Conservation (phyloP, 2,797 vertebrate species). For the Phrynocephalus guinanensis region DNA sequence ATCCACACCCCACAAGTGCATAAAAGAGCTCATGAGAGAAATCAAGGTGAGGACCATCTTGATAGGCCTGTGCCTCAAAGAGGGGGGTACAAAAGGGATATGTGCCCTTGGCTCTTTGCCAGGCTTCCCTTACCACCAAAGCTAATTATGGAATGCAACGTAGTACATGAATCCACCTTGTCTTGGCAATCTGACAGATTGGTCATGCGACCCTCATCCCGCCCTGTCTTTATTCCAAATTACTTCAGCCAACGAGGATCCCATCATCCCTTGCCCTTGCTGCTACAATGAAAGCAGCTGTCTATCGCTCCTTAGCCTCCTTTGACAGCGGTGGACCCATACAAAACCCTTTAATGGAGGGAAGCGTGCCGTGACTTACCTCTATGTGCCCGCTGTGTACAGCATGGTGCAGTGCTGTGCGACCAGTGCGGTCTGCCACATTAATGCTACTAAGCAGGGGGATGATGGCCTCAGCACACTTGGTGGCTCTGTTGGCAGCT, state of each 20-base stretch:
- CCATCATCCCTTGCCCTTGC: no score
- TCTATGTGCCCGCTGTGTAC: constrained; percentile 93
- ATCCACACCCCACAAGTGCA: neutral
- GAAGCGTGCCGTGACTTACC: constrained; percentile 72
- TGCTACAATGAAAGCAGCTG: neutral
- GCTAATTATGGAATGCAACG: neutral
- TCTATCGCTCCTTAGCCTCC: neutral
- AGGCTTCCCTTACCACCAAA: no score
- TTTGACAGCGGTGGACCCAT: neutral
- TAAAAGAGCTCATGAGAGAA: neutral
- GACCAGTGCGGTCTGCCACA: constrained; percentile 90
- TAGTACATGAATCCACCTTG: neutral
- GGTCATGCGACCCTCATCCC: neutral
- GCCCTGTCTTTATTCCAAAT: neutral
- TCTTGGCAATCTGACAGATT: neutral
- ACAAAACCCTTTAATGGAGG: neutral
- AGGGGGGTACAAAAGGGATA: neutral
- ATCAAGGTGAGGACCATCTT: neutral
- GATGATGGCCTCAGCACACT: constrained; percentile 91
- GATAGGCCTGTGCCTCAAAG: neutral
- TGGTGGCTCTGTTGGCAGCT: constrained; percentile 90
- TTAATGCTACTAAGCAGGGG: constrained; percentile 91
- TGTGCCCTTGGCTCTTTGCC: neutral
- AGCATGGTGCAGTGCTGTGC: constrained; percentile 95
- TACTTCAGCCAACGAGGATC: neutral